phyloP scores from a whole-genome alignment of 2,888 invertebrate genomes.

The Pocota personata region DNA sequence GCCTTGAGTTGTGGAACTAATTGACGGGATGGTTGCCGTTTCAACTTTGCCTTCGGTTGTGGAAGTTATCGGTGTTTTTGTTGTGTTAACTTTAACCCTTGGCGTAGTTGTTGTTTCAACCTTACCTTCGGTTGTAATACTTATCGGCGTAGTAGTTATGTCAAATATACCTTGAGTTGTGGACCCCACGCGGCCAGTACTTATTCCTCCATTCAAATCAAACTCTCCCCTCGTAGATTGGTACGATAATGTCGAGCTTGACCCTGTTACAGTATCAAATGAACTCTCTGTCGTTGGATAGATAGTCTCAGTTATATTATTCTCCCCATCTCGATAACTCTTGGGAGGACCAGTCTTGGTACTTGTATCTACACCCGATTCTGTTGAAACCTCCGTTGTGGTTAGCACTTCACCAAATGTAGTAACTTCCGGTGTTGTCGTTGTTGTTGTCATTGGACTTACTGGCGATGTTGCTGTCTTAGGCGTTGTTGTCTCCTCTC shows the following conservation, averaged over 20 bases:
- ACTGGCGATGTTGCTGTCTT: not conserved
- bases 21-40: conserved; percentile 29
- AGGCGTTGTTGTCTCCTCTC: conserved; percentile 42
- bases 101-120: conserved; percentile 44
- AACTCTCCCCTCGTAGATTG: conserved; percentile 41
- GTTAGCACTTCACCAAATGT: conserved; percentile 24
- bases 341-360: conserved; percentile 80
- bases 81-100: conserved; percentile 15
- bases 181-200: not conserved
- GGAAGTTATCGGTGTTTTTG: not conserved
- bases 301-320: conserved; percentile 80
- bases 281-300: conserved; percentile 53
- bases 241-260: conserved; percentile 34
- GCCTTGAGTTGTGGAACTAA: conserved; percentile 16
- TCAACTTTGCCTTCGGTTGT: conserved; percentile 21
- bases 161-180: conserved; percentile 31
- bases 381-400: conserved; percentile 75
- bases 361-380: conserved; percentile 68
- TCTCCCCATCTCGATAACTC: conserved; percentile 82
- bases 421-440: not conserved
- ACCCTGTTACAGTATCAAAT: conserved; percentile 25
- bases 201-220: conserved; percentile 39
- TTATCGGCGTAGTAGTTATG: conserved; percentile 44
- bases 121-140: conserved; percentile 23
- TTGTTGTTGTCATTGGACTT: conserved; percentile 48